A percentile compares a stretch with the other conserved stretches of the same genome.
These are phyloP conservation scores for Morone saxatilis DNA, from an alignment of 2,113 vertebrate species.

Conservation along the genomic window DNA sequence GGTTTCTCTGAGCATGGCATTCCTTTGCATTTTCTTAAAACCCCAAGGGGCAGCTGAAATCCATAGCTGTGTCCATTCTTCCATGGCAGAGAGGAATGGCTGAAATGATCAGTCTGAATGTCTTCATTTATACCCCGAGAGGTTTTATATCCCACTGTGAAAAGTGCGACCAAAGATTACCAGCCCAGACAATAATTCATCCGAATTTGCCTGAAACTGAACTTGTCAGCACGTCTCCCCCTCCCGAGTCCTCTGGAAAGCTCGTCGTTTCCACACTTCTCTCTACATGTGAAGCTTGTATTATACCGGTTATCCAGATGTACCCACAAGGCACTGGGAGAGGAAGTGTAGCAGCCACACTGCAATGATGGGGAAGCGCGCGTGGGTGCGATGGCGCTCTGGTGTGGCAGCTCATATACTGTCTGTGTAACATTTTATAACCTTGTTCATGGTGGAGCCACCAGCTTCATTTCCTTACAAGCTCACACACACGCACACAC, in stretches of 20 bases:
- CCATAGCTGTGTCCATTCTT: no score
- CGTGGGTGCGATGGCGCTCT: conserved; percentile 48
- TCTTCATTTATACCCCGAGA: conserved; percentile 47
- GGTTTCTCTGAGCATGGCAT: no score
- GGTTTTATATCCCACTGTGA: conserved; percentile 45
- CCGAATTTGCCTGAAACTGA: conserved; percentile 60
- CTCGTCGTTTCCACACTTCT: conserved; percentile 57
- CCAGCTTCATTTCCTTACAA: conserved; percentile 54
- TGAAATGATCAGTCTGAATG: conserved; percentile 37
- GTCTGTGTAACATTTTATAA: conserved; percentile 39
- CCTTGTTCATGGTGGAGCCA: conserved; percentile 35
- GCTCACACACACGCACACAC: neutral
- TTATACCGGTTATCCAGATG: conserved; percentile 74
- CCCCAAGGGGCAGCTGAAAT: no score
- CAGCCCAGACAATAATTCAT: conserved; percentile 56
- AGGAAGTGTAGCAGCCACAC: conserved; percentile 64
- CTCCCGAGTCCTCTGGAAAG: conserved; percentile 46
- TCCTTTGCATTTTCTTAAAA: no score
- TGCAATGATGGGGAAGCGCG: conserved; percentile 57
- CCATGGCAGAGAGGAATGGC: neutral
- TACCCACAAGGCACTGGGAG: conserved; percentile 68
- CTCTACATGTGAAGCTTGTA: conserved; percentile 40
- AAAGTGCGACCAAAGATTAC: conserved; percentile 54
- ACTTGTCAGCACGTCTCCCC: conserved; percentile 60
- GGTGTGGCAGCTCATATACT: conserved; percentile 48